Evolutionary conservation across 2,113 vertebrate species (phyloP), one percentile per base, ranked within the genome.

Genomic region (Loxodonta africana): DNA sequence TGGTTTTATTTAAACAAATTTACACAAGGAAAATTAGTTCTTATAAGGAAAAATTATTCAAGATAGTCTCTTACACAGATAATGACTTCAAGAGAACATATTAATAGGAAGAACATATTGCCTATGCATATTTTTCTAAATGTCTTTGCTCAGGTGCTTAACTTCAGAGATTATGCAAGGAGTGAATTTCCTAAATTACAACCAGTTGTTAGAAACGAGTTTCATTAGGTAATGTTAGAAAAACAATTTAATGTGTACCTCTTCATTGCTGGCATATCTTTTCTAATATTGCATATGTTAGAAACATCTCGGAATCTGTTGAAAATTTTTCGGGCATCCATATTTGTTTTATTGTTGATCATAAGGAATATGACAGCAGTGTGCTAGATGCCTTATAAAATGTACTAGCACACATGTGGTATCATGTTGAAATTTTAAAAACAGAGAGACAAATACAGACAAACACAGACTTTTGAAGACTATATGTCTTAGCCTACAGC

Each of bases 1-100:
- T 95, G 12, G 60, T 62, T 88, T 97, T 88, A 90, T 91, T 90
- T 93, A 97, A 90, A 82, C 26, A 95, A 74, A 89, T 96, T 62
- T 88, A 74, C 12, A 78, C 51, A 83, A 67, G 63, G 44, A 69
- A 94, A 96, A 94, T 95, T 94, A 95, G 57, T 67, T 69, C 3
- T 71, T 84, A 89, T 30, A 77, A 84, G 53, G 57, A n/a, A 91
- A 96, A 97, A 73, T 83, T 57, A 71, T 92, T n/a, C 44, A 62
- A 12, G 18, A 12, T 90, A 78, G 46, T 94, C 7, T 92, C n/a
- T 95, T 87, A 86, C 20, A 82, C 77, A 87, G 60, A 73, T 76
- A 93, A n/a, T 57, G 53, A 77, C 14, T 90, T 93, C 41, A 44
- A 65, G 28, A 74, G 30, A 89, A 78, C 15, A 76, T 71, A 77